Percentiles rank a stretch among this genome's conserved stretches.
Conservation (phyloP, 2,797 vertebrate species). For the Pseudocheirus occidentalis region DNA sequence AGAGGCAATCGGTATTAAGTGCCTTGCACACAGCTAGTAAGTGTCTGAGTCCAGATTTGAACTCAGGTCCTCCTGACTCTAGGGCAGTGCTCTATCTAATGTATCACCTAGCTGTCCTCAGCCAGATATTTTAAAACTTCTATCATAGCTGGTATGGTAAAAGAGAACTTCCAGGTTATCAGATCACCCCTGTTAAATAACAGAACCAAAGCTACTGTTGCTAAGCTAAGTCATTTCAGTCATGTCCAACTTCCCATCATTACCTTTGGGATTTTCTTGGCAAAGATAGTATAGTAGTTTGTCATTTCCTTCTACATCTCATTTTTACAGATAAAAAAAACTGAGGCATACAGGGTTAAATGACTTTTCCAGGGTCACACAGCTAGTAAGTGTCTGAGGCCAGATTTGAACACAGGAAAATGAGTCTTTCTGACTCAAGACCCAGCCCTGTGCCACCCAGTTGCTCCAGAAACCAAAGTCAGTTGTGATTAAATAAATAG, state of each 20-base stretch:
- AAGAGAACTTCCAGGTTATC: not conserved
- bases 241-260: not conserved
- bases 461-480: not conserved
- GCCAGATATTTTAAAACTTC: not conserved
- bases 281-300: not conserved
- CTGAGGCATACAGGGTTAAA: not conserved
- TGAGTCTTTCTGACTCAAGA: not conserved
- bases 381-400: too few species aligned
- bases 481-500: not conserved
- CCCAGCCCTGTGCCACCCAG: not conserved
- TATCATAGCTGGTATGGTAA: not conserved
- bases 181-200: not conserved
- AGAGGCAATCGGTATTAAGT: not conserved
- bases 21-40: not conserved
- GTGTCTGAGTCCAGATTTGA: not conserved
- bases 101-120: not conserved
- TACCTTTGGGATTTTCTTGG: not conserved
- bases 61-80: too few species aligned
- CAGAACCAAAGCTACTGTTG: not conserved
- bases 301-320: not conserved
- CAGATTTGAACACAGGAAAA: not conserved
- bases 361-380: too few species aligned
- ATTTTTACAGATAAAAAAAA: not conserved
- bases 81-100: not conserved
- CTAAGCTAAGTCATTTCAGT: not conserved